These are phyloP conservation scores for Amphipoea lucens DNA, from an alignment of 2,888 invertebrate genomes.

Conservation along the genomic window DNA sequence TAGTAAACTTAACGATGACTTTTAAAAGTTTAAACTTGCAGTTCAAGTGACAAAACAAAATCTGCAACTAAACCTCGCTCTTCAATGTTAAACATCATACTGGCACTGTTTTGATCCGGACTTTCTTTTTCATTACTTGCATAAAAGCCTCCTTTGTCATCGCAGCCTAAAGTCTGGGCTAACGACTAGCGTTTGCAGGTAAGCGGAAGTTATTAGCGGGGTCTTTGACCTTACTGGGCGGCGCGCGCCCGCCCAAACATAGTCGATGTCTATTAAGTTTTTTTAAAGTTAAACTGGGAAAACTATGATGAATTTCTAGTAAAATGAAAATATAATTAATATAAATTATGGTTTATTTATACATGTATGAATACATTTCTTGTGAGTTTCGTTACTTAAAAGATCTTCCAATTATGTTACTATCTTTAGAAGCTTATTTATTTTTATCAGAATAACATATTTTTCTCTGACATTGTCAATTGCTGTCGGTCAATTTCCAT, in stretches of 20 bases:
- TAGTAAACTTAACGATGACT: conserved; percentile 22
- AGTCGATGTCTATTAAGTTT: conserved; percentile 69
- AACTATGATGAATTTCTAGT: not conserved
- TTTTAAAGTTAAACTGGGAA: conserved; percentile 29
- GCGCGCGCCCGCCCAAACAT: conserved; percentile 82
- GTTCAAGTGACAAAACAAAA: conserved; percentile 5
- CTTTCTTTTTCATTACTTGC: conserved; percentile 64
- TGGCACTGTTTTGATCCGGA: conserved; percentile 38
- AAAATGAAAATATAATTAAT: not conserved
- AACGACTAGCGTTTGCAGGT: conserved; percentile 82
- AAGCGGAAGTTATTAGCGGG: conserved; percentile 88
- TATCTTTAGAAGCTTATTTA: not conserved
- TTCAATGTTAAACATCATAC: conserved; percentile 30
- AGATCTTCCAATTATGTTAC: conserved; percentile 10
- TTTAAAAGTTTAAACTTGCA: conserved; percentile 1
- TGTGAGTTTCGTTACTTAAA: not conserved
- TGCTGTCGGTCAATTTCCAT: not conserved
- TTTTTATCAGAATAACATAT: not conserved
- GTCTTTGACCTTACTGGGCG: conserved; percentile 77
- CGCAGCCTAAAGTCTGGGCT: conserved; percentile 70
- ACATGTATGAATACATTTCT: not conserved
- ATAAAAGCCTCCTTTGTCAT: conserved; percentile 71
- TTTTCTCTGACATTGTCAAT: not conserved
- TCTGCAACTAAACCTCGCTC: conserved; percentile 1
- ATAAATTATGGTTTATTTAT: not conserved